Percentiles rank a stretch among this genome's conserved stretches.
phyloP scores from a whole-genome alignment of 2,888 invertebrate genomes.

The Paralinhomoeus sp. region DNA sequence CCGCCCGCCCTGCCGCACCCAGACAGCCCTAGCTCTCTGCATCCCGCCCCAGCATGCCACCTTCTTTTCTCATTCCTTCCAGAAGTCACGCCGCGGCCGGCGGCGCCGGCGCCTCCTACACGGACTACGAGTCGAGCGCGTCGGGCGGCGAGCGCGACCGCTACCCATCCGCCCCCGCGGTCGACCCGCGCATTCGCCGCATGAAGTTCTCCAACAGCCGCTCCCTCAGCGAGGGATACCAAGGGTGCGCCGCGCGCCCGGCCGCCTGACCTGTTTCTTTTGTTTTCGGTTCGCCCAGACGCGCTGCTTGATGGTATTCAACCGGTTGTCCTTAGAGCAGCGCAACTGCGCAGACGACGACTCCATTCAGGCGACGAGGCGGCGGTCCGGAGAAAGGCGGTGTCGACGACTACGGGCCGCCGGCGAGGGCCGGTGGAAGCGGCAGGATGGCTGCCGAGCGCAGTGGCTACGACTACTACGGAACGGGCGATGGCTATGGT shows the following conservation, averaged over 20 bases:
- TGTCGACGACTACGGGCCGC: not conserved
- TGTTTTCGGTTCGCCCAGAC: no score
- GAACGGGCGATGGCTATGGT: no score
- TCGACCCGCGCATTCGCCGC: conserved; percentile 15
- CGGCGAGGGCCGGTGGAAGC: not conserved
- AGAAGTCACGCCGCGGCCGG: not conserved
- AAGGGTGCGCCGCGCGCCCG: no score
- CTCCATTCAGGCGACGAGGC: no score
- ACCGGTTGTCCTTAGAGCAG: no score
- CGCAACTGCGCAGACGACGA: no score
- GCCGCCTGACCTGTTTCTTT: no score
- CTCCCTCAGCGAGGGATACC: conserved; percentile 20
- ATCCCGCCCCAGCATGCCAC: not conserved
- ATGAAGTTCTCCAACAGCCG: conserved; percentile 21
- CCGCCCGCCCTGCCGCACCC: no score
- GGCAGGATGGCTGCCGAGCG: not conserved
- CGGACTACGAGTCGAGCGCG: not conserved
- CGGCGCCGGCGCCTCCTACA: not conserved
- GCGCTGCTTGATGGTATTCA: no score
- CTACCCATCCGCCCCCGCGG: not conserved
- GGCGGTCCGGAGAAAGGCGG: no score
- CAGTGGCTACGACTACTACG: no score
- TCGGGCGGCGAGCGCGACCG: not conserved
- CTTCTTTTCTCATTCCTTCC: not conserved
- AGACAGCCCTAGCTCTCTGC: not conserved